A percentile compares a stretch with the other conserved stretches of the same genome.
Evolutionary conservation across 1,140 invertebrate species (phyloP).

Genomic region (Uloborus diversus): DNA sequence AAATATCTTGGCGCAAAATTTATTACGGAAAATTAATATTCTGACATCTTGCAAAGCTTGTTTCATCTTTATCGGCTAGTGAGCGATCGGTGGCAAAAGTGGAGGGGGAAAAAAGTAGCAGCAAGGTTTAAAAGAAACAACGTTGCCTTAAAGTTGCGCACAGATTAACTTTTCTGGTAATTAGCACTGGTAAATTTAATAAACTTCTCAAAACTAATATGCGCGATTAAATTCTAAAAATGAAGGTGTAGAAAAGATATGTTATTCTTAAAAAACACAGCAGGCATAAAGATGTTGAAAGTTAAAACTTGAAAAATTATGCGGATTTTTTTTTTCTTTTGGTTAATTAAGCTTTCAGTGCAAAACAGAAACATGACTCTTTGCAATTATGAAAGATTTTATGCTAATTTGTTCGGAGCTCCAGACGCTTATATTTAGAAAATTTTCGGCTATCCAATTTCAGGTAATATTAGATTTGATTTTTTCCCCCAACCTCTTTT

Average conservation of each 20-base stretch:
- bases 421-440: no score
- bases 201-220: conserved; percentile 23
- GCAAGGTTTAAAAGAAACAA: conserved; percentile 26
- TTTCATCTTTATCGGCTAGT: conserved; percentile 13
- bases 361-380: not conserved
- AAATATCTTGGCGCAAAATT: conserved; percentile 37
- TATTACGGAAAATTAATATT: conserved; percentile 52
- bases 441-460: no score
- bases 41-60: conserved; percentile 20
- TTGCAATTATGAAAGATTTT: no score
- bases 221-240: not conserved
- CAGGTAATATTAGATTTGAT: no score
- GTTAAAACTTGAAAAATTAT: not conserved
- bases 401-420: no score
- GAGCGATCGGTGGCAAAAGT: conserved; percentile 8
- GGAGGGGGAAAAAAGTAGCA: conserved; percentile 12
- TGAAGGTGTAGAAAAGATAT: conserved; percentile 14
- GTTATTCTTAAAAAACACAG: not conserved
- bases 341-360: not conserved
- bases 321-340: not conserved
- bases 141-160: conserved; percentile 13
- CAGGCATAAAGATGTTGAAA: not conserved
- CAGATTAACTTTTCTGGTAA: conserved; percentile 33
- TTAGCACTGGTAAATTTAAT: conserved; percentile 39
- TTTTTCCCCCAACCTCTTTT: no score